Evolutionary conservation across 2,888 invertebrate genomes (phyloP), one percentile per base, ranked within the genome.

Genomic region (Mongoloraphidia duomilia): DNA sequence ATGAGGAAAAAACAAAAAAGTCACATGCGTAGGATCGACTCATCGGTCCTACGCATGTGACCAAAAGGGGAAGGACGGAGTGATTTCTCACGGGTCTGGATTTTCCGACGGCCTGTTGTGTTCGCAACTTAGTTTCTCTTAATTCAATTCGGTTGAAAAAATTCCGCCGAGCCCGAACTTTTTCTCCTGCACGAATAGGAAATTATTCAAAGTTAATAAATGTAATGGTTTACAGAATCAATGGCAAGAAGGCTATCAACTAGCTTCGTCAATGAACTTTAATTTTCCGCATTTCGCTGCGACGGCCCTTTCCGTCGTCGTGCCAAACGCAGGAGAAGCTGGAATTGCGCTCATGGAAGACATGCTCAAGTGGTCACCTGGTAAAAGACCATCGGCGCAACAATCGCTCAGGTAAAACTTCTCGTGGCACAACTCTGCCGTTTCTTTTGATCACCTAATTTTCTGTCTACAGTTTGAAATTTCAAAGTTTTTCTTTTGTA

Each of bases 211-310:
- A 34, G 33, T 39, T 34, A 14, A 40, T 43, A n/a, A n/a, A n/a
- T 37, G 26, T 41, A 39, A 51, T 51, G 50, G 50, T 54, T 61
- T 63, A 26, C 56, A 88, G 82, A 83, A 79, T 57, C 86, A 88
- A 54, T 98, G 97, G 97, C 82, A 90, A 1, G 97, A 97, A 62
- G 97, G 97, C 5, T 89, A 87, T 68, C 84, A 88, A 55, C 71
- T 98, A 54, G 95, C 97, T 0, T 80, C 86, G 5, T 83, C 87
- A 47, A 89, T 98, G 76, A 95, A 96, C 60, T 96, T 97, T 66
- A 86, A 90, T 52, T 98, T 96, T 72, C 97, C 97, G 5, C 82
- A 86, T 61, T 86, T 90, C 64, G 78, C 80, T 1, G 80, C 84
- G 59, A 88, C 89, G 42, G 83, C 89, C 33, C 71, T 96, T 49